Conservation (phyloP, 2,797 vertebrate genomes). For the Protonibea diacanthus region DNA sequence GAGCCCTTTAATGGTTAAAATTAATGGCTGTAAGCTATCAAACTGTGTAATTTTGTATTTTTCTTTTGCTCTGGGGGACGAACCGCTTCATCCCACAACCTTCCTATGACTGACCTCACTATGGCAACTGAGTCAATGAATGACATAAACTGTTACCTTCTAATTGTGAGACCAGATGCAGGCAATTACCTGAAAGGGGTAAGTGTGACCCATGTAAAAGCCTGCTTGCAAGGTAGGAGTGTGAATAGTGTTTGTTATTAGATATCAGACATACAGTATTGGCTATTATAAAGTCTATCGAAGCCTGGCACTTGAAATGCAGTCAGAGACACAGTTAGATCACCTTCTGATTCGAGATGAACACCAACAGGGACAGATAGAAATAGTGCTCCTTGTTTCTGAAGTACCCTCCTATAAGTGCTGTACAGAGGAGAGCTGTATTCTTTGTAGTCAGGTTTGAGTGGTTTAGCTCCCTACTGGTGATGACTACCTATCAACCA, state of each 20-base stretch:
- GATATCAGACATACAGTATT: background rate
- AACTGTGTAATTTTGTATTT: slow-evolving; percentile 31
- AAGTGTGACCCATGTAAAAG: slow-evolving; percentile 20
- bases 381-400: slow-evolving; percentile 24
- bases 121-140: slow-evolving; percentile 44
- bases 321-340: slow-evolving; percentile 7
- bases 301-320: background rate
- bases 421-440: slow-evolving; percentile 19
- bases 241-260: slow-evolving; percentile 1
- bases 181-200: slow-evolving; percentile 25
- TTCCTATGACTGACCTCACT: slow-evolving; percentile 41
- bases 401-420: slow-evolving; percentile 33
- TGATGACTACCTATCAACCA: slow-evolving; percentile 50
- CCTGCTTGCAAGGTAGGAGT: background rate
- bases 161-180: slow-evolving; percentile 24
- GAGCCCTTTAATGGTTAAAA: slow-evolving; percentile 61
- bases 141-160: slow-evolving; percentile 21
- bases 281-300: background rate
- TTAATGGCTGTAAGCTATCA: slow-evolving; percentile 59
- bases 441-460: slow-evolving; percentile 41
- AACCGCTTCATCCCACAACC: slow-evolving; percentile 28
- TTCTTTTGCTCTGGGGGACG: background rate
- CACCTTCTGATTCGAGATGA: slow-evolving; percentile 16
- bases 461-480: slow-evolving; percentile 34
- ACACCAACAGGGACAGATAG: slow-evolving; percentile 19